phyloP scores from a whole-genome alignment of 2,113 vertebrate species.

The Gila orcuttii region DNA sequence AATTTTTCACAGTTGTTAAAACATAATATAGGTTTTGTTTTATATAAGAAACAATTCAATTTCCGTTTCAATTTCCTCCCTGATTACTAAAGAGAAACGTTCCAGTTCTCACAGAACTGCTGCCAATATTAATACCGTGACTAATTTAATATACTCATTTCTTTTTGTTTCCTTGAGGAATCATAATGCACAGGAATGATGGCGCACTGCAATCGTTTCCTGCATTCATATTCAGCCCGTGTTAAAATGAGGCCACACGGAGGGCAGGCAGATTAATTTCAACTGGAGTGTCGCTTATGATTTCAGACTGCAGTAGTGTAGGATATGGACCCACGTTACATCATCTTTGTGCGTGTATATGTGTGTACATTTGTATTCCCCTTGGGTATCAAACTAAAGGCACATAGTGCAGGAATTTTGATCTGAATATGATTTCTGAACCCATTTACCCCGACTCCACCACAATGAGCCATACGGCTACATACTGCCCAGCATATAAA shows the following conservation, averaged over 20 bases:
- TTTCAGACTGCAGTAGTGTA: constrained; percentile 3
- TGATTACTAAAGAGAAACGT: neutral
- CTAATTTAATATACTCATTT: constrained; percentile 41
- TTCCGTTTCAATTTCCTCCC: neutral
- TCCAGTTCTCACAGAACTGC: constrained; percentile 30
- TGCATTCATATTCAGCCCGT: neutral
- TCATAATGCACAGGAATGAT: constrained; percentile 34
- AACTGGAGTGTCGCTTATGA: constrained; percentile 17
- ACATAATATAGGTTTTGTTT: neutral
- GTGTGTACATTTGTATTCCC: neutral
- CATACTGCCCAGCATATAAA: neutral
- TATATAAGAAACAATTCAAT: neutral
- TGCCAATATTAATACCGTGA: constrained; percentile 40
- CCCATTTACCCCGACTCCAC: neutral
- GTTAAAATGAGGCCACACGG: neutral
- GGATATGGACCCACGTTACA: neutral
- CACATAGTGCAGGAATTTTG: neutral
- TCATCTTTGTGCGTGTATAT: neutral
- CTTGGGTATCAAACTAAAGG: neutral
- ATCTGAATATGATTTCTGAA: constrained; percentile 12
- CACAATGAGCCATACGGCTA: neutral
- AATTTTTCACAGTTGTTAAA: neutral
- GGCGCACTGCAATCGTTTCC: neutral
- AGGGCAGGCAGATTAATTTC: constrained; percentile 33
- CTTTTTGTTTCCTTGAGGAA: constrained; percentile 16